Conservation (phyloP, 2,797 vertebrate species). For the Peromyscus eremicus region DNA sequence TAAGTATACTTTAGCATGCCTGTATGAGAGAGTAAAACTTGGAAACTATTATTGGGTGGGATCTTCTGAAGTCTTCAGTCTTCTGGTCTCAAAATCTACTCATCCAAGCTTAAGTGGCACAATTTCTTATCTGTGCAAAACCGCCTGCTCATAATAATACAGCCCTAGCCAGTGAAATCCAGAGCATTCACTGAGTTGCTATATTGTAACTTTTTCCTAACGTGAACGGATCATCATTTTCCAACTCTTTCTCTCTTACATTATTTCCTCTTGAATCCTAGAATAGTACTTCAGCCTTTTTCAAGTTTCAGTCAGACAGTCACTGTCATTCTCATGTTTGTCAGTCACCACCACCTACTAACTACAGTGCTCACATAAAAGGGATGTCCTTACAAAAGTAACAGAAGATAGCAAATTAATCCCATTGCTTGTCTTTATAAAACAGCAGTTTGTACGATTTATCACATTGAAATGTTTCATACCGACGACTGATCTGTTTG, state of each 20-base stretch:
- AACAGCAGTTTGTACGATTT: background rate
- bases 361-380: background rate
- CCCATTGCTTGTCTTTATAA: background rate
- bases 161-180: no score
- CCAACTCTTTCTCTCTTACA: background rate
- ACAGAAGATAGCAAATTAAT: background rate
- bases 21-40: background rate
- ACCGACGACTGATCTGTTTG: background rate
- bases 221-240: background rate
- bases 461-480: background rate
- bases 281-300: background rate
- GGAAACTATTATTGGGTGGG: background rate
- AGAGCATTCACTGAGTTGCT: background rate
- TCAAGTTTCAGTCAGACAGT: background rate
- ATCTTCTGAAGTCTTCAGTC: no score
- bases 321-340: background rate
- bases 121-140: background rate
- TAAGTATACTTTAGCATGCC: background rate
- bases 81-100: background rate
- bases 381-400: background rate
- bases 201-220: background rate
- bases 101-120: background rate
- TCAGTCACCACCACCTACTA: background rate
- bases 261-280: background rate
- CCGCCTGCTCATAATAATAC: no score